These are phyloP conservation scores for Griposia aprilina DNA, from an alignment of 2,888 invertebrate genomes.

Conservation along the genomic window DNA sequence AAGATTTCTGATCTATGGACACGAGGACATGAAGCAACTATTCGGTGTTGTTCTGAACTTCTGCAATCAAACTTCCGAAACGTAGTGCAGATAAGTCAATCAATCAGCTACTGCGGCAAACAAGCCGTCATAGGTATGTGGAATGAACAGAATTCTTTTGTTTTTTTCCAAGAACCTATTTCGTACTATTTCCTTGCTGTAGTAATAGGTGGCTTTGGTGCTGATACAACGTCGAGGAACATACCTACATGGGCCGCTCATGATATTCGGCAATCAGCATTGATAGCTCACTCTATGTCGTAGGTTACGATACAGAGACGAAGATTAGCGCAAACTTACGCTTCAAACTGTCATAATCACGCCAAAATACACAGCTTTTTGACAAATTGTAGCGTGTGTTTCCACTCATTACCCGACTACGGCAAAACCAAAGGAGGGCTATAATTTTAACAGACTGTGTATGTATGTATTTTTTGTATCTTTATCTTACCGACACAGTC, in stretches of 20 bases:
- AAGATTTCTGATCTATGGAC: neutral
- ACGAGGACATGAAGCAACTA: constrained; percentile 3
- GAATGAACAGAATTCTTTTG: neutral
- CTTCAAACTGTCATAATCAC: neutral
- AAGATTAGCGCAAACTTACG: neutral
- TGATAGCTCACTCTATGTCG: neutral
- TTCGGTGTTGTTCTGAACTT: neutral
- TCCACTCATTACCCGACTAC: too few species aligned
- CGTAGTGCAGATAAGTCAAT: neutral
- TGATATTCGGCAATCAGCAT: neutral
- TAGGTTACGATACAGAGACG: neutral
- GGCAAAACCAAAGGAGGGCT: too few species aligned
- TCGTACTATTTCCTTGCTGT: neutral
- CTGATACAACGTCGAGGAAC: neutral
- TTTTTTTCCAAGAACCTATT: too few species aligned
- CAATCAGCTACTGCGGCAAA: neutral
- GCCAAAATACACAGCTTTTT: neutral
- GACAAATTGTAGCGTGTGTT: too few species aligned
- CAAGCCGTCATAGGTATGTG: neutral
- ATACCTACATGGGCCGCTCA: too few species aligned
- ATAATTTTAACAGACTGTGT: too few species aligned
- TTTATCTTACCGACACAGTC: neutral
- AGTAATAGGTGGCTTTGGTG: neutral
- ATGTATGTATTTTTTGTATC: too few species aligned
- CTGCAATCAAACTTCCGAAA: constrained; percentile 3